A percentile compares a stretch with the other conserved stretches of the same genome.
These are phyloP conservation scores for Harmothoe impar DNA, from an alignment of 2,888 invertebrate genomes.

Conservation along the genomic window DNA sequence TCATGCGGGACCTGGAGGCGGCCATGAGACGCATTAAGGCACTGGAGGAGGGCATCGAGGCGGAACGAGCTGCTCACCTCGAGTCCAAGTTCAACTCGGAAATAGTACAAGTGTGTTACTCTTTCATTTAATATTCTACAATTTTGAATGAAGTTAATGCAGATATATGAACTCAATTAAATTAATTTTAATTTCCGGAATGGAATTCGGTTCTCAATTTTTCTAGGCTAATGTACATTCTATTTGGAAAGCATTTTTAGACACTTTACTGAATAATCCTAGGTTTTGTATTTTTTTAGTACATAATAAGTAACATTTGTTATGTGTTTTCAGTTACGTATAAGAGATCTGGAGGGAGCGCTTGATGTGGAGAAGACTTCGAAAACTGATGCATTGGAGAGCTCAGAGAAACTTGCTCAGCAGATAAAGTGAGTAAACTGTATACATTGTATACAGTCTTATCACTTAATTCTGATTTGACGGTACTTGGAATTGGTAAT, in stretches of 20 bases:
- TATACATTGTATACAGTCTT: not conserved
- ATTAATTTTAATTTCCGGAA: too few species aligned
- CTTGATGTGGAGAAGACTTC: conserved; percentile 80
- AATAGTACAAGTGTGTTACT: conserved; percentile 79
- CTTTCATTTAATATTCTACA: too few species aligned
- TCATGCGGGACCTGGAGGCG: conserved; percentile 78
- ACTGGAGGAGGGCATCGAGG: conserved; percentile 80
- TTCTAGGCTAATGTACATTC: too few species aligned
- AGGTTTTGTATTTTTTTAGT: too few species aligned
- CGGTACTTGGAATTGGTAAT: not conserved
- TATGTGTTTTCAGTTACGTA: conserved; percentile 74
- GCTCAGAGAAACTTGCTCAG: conserved; percentile 77
- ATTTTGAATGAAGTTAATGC: too few species aligned
- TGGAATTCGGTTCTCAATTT: too few species aligned
- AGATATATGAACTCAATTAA: too few species aligned
- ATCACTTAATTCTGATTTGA: not conserved
- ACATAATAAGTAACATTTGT: too few species aligned
- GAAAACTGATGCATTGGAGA: conserved; percentile 78
- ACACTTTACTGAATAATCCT: too few species aligned
- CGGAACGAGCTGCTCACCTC: conserved; percentile 81
- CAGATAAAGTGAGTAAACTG: conserved; percentile 72
- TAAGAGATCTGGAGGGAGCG: conserved; percentile 80
- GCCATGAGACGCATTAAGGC: conserved; percentile 73
- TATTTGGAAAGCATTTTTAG: too few species aligned
- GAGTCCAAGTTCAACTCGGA: conserved; percentile 83